A percentile compares a stretch with the other conserved stretches of the same genome.
These are phyloP conservation scores for Caranx ignobilis DNA, from an alignment of 2,113 vertebrate genomes.

Conservation along the genomic window DNA sequence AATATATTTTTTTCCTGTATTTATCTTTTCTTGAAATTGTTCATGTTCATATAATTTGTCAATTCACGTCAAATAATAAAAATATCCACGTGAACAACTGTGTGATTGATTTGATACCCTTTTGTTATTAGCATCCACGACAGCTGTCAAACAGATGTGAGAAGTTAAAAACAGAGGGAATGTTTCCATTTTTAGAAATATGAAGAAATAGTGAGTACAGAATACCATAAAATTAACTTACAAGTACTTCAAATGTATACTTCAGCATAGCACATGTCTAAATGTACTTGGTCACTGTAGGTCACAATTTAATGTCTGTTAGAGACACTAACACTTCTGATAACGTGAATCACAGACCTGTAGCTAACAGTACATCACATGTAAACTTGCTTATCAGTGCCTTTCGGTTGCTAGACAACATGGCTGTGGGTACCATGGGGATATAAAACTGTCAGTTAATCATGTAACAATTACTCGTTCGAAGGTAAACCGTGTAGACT, in stretches of 20 bases:
- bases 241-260: not conserved
- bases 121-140: not conserved
- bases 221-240: not conserved
- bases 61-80: not conserved
- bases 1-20: not conserved
- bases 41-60: not conserved
- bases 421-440: not conserved
- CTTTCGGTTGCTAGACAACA: not conserved
- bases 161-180: not conserved
- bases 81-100: not conserved
- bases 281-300: not conserved
- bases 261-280: not conserved
- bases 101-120: not conserved
- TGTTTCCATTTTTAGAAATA: not conserved
- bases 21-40: not conserved
- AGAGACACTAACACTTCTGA: not conserved
- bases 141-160: not conserved
- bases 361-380: conserved; percentile 15
- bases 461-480: not conserved
- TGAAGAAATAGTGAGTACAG: no score
- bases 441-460: not conserved
- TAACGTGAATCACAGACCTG: not conserved
- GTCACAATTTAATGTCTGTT: not conserved
- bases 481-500: not conserved
- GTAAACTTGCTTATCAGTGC: not conserved